A percentile compares a stretch with the other conserved stretches of the same genome.
Conservation (phyloP, 2,797 vertebrate genomes). For the Myiothlypis coronata region DNA sequence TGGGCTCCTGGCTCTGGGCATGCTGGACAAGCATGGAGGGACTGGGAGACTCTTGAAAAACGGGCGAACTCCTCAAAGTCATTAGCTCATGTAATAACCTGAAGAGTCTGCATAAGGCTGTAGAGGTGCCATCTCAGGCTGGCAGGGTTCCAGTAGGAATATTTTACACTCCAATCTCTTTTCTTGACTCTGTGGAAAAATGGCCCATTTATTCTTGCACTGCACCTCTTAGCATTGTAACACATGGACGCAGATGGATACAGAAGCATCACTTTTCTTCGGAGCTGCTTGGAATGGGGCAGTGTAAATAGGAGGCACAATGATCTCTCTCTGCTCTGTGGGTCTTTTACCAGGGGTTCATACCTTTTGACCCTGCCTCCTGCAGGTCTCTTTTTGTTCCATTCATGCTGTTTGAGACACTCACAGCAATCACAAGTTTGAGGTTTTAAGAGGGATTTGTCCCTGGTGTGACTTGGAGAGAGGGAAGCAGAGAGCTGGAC, state of each 20-base stretch:
- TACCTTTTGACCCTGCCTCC: background rate
- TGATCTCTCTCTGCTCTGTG: background rate
- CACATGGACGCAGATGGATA: background rate
- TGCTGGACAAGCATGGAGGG: fast-evolving
- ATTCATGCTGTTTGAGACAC: background rate
- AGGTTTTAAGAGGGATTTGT: background rate
- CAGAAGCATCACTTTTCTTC: background rate
- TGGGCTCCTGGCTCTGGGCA: background rate
- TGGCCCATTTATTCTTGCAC: slow-evolving; percentile 7
- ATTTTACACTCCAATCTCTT: slow-evolving; percentile 60
- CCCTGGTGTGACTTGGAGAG: background rate
- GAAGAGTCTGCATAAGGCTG: slow-evolving; percentile 76
- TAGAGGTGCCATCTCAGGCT: slow-evolving; percentile 67
- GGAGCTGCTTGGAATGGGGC: background rate
- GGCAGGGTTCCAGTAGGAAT: slow-evolving; percentile 61
- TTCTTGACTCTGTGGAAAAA: slow-evolving; percentile 60
- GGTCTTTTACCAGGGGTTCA: background rate
- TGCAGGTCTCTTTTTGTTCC: background rate
- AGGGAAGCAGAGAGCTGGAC: background rate
- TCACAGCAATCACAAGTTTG: background rate
- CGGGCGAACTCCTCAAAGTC: slow-evolving; percentile 19
- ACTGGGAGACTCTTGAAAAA: background rate
- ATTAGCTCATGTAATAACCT: slow-evolving; percentile 68
- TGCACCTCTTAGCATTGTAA: slow-evolving; percentile 32
- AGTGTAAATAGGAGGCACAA: background rate